phyloP scores from a whole-genome alignment of 2,888 invertebrate species.

The Pocota personata region DNA sequence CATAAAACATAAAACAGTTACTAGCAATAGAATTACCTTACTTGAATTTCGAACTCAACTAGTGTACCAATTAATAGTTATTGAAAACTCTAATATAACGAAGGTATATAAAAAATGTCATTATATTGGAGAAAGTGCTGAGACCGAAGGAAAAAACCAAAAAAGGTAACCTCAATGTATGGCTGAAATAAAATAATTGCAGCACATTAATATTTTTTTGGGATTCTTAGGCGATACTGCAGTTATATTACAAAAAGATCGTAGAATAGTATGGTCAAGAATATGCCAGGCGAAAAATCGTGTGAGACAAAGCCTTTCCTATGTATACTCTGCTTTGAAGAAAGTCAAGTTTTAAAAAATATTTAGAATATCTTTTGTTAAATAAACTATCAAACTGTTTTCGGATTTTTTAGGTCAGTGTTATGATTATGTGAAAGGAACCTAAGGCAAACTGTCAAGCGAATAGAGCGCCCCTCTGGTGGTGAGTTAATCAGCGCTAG shows the following conservation, averaged over 20 bases:
- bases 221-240: too few relatives aligned
- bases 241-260: not conserved
- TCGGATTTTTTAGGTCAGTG: not conserved
- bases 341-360: not conserved
- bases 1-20: not conserved
- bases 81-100: not conserved
- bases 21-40: not conserved
- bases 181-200: too few relatives aligned
- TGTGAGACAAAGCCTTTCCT: too few relatives aligned
- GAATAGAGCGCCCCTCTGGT: too few relatives aligned
- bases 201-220: too few relatives aligned
- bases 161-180: too few relatives aligned
- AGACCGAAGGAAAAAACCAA: too few relatives aligned
- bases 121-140: too few relatives aligned
- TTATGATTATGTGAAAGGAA: too few relatives aligned
- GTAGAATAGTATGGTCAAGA: not conserved
- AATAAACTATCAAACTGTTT: not conserved
- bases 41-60: constrained; percentile 1
- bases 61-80: not conserved
- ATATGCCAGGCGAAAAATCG: not conserved
- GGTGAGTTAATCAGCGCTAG: too few relatives aligned
- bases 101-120: not conserved
- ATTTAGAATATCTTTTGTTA: not conserved
- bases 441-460: too few relatives aligned
- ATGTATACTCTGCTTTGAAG: too few relatives aligned